phyloP scores from a whole-genome alignment of 2,888 invertebrate species.

The Epinotia ramella region DNA sequence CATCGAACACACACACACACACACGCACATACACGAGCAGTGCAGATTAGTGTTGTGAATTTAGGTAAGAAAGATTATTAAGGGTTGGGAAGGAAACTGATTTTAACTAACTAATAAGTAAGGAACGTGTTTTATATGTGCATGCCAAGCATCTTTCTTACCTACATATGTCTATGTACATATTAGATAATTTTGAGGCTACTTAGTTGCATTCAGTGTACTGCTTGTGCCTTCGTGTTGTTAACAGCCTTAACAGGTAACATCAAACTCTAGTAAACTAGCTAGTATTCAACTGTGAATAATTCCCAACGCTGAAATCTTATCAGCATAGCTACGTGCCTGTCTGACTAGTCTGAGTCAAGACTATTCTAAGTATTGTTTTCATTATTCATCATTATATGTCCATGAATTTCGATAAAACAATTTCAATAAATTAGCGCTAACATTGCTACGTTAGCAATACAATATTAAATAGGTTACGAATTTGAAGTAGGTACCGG shows the following conservation, averaged over 20 bases:
- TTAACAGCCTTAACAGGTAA: background rate
- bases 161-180: too few species aligned
- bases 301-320: slow-evolving; percentile 10
- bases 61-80: slow-evolving; percentile 5
- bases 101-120: background rate
- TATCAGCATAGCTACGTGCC: slow-evolving; percentile 10
- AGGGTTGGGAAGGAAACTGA: background rate
- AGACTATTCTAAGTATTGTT: slow-evolving; percentile 55
- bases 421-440: background rate
- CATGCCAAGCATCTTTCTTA: background rate
- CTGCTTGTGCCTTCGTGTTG: slow-evolving; percentile 1
- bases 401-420: background rate
- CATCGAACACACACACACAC: slow-evolving; percentile 55
- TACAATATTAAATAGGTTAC: background rate
- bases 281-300: slow-evolving; percentile 14
- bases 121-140: background rate
- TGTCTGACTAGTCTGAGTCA: slow-evolving; percentile 53
- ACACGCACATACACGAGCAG: slow-evolving; percentile 48
- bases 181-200: background rate
- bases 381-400: background rate
- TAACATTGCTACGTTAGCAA: background rate
- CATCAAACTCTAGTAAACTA: background rate
- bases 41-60: slow-evolving; percentile 65
- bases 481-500: too few species aligned
- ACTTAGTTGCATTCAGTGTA: slow-evolving; percentile 8